Base-by-base conservation (phyloP, 2,113 vertebrate species). In the Bambusicola thoracicus region DNA sequence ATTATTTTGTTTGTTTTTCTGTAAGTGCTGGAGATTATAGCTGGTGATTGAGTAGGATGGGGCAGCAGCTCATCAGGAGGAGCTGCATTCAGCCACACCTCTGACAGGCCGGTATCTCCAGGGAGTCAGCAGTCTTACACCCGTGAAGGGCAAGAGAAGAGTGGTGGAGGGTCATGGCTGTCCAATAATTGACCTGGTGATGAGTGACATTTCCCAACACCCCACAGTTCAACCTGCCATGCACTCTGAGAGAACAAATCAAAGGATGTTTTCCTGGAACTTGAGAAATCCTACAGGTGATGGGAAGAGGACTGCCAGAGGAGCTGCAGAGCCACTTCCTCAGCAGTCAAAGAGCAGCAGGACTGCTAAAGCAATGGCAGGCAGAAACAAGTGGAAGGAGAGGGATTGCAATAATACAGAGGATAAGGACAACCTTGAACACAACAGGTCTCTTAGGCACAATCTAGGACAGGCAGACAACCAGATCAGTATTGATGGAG, bases 1-100 rank as follows among this genome's bases (percentile, higher is more conserved):
- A 97, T 97, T 96, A 93, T 97, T 96, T 93, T 97, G 96, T 98
- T 98, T 97, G 96, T 65, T 97, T 97, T 97, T 94, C 70, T 85
- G 88, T 93, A 95, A 97, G 69, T 91, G 93, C 94, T 89, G 62
- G 87, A 96, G 96, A 97, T 97, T 92, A 94, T 72, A 96, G 91
- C n/a, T 4, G 2, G 87, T 95, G 90, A 97, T 97, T 97, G 96
- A 96, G 84, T 38, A 92, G 94, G 90, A 40, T 11, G 65, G 80
- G 92, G 92, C 95, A 82, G 61, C 19, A 67, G 74, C 77, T 97
- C 90, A 93, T 92, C 68, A 10, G 96, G 85, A 85, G 63, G 79
- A 96, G 75, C 86, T 87, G 81, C 58, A 97, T 97, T 97, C 95
- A 95, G 83, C 97, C 95, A 97, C 94, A 97, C 97, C 93, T 97